Base-by-base conservation (phyloP, 2,888 invertebrate genomes). In the Megamerina dolium region DNA sequence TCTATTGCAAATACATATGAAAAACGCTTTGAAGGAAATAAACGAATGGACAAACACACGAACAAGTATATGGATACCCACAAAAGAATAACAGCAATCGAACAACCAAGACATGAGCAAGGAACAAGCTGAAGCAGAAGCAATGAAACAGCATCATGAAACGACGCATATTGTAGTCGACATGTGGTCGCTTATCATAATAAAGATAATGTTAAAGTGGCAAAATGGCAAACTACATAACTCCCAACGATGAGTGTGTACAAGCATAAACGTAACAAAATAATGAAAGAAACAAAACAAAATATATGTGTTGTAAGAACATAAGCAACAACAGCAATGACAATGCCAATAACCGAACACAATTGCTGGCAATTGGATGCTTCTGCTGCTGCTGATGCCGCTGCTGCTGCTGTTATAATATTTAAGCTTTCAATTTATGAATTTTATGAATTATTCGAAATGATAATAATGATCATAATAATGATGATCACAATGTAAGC, bases 131-230 rank as follows among this genome's bases (percentile, higher is more conserved):
- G 21, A 39, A 32, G 1, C 12, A 23, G 3, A 26, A 26, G 23
- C 35, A 33, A 21, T 39, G 20, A 26, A 36, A 37, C 17, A 31
- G 19, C 10, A 20, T 2, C 13, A 34, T 13, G 34, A 5, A 19
- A 3, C 37, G 12, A 48, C 46, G 13, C 49, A 44, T 43, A 49
- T 49, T 49, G 45, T 49, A 46, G 10, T 10, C 31, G 16, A 23
- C 42, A 26, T 29, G 19, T 26, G 29, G 58, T 53, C 61, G 59
- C 63, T 61, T 61, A 61, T 65, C 63, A 65, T 61, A 61, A 48
- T 66, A 64, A 64, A 63, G 66, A 66, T 66, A 63, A 64, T 62
- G 64, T 63, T 63, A 60, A 63, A 63, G 64, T 64, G 66, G 61
- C 64, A 66, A 64, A 64, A 62, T 64, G 64, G 63, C 61, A 61